Conservation (phyloP, 2,888 invertebrate genomes). For the Dromius quadrimaculatus region DNA sequence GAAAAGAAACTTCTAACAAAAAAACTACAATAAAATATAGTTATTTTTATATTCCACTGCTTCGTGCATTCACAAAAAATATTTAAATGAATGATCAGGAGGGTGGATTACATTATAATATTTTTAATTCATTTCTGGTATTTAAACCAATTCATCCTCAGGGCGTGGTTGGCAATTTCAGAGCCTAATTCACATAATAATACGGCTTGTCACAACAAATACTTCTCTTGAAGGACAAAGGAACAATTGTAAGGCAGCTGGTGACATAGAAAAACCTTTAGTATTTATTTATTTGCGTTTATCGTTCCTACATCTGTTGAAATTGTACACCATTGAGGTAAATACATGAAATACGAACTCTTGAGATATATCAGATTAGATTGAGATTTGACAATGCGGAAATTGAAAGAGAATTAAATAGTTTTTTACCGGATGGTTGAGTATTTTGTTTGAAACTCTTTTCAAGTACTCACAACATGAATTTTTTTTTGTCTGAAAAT, state of each 20-base stretch:
- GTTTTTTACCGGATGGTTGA: not conserved
- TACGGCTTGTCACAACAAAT: conserved; percentile 13
- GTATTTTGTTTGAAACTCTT: not conserved
- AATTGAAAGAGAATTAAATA: not conserved
- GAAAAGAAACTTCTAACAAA: conserved; percentile 7
- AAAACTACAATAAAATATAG: conserved; percentile 31
- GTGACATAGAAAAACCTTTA: not conserved
- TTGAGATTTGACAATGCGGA: not conserved
- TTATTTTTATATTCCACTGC: conserved; percentile 8
- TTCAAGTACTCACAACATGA: not conserved
- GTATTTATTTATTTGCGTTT: conserved; percentile 15
- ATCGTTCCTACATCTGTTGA: conserved; percentile 13
- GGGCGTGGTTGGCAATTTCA: not conserved
- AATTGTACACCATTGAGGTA: not conserved
- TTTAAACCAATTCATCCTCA: not conserved
- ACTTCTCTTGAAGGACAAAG: not conserved
- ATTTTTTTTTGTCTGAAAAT: not conserved
- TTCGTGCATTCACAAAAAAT: not conserved
- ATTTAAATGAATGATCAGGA: conserved; percentile 13
- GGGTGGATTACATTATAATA: not conserved
- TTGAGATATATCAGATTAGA: conserved; percentile 13
- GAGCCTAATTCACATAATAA: not conserved
- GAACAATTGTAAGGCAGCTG: not conserved
- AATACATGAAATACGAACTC: not conserved
- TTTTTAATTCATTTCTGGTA: not conserved